These are phyloP conservation scores for Aselliscus stoliczkanus DNA, from an alignment of 2,797 vertebrate species.

Conservation along the genomic window DNA sequence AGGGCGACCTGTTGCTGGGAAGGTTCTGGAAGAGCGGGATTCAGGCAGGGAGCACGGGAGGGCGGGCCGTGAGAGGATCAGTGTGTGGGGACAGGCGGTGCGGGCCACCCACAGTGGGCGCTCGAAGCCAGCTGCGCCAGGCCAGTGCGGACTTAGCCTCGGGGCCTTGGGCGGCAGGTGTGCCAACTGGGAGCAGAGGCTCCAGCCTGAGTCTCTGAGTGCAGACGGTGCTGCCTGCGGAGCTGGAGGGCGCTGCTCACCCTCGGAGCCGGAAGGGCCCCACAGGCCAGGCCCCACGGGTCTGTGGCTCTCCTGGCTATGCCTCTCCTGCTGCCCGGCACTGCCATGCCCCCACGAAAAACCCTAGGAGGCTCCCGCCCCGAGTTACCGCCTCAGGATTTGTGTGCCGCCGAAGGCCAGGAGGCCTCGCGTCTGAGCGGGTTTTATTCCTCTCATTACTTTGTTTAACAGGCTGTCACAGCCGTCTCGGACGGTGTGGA, in stretches of 20 bases:
- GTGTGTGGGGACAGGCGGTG: too few relatives aligned
- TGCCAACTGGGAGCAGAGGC: background rate
- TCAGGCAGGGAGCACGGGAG: too few relatives aligned
- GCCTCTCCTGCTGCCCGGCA: background rate
- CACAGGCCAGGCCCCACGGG: too few relatives aligned
- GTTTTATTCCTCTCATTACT: background rate
- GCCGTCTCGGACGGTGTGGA: background rate
- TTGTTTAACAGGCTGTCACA: slow-evolving; percentile 5
- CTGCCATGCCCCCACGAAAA: background rate
- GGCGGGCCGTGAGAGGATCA: too few relatives aligned
- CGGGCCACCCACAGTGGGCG: background rate
- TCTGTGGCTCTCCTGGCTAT: background rate
- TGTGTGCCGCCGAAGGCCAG: background rate
- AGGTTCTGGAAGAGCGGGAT: background rate
- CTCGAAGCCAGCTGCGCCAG: background rate
- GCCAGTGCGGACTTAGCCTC: too few relatives aligned
- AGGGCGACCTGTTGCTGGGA: background rate
- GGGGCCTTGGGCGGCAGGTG: too few relatives aligned
- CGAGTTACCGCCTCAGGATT: background rate
- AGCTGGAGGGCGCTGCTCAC: background rate
- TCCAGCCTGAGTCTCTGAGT: too few relatives aligned
- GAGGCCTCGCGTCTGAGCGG: background rate
- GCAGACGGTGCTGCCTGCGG: background rate
- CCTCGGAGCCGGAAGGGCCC: background rate
- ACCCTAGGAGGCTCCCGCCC: background rate